Evolutionary conservation across 1,140 invertebrate genomes (phyloP), one percentile per base, ranked within the genome.

Genomic region (Bombus difficillimus): DNA sequence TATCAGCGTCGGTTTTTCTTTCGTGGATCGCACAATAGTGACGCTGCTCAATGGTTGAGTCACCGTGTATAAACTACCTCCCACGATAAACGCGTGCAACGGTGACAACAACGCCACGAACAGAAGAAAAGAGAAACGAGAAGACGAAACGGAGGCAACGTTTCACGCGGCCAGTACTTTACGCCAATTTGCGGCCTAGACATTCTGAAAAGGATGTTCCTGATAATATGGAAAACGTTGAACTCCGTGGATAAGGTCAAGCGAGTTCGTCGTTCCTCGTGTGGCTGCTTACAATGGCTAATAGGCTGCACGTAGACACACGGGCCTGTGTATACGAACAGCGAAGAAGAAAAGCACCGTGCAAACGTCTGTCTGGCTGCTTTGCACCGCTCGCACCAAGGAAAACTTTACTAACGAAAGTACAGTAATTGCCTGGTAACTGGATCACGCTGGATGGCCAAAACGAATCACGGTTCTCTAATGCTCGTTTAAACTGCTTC

Each of bases 191-290:
- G 89, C 81, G 74, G 87, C 71, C 87, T 83, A 78, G 85, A 78
- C 90, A 85, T 91, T 88, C 89, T 92, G 92, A 92, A 91, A 91
- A 93, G 92, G 92, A 93, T 93, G 92, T 93, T 82, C 88, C 86
- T 90, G 92, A 92, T 93, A 90, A 91, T 81, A 86, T 86, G 89
- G 87, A 92, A 92, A 92, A 82, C 77, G 86, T 90, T 83, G 89
- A 93, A 88, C 86, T 22, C 77, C 64, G 41, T 43, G 69, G 85
- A 86, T 86, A 86, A 87, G 77, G 85, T 87, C 81, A 86, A 81
- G 62, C 84, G 75, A 83, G 77, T 83, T 85, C 69, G 83, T 75
- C 86, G 78, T 80, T 72, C 25, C 75, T 62, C 79, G 32, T 18
- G 22, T 22, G 12, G 47, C 39, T 66, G 66, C 57, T 76, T 32